Percentiles rank a stretch among this genome's conserved stretches.
These are phyloP conservation scores for Cephus pulcher DNA, from an alignment of 2,888 invertebrate genomes.

Conservation along the genomic window DNA sequence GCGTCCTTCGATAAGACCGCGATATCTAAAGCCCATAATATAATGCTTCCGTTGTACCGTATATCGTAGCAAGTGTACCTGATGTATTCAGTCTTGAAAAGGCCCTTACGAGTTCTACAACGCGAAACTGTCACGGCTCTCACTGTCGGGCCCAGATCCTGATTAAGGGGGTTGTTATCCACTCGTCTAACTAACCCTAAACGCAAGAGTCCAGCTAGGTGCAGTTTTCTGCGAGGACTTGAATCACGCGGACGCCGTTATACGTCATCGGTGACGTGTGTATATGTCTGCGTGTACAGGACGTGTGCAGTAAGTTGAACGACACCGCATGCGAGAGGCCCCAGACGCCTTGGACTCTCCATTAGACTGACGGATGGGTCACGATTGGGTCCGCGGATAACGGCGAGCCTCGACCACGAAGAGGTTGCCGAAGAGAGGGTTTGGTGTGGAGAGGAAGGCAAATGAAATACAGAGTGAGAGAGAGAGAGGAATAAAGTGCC, in stretches of 20 bases:
- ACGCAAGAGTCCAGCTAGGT: background rate
- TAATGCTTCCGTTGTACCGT: background rate
- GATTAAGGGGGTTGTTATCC: background rate
- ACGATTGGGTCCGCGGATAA: slow-evolving; percentile 47
- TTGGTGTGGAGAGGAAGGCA: slow-evolving; percentile 22
- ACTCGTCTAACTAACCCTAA: background rate
- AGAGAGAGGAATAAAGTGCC: slow-evolving; percentile 24
- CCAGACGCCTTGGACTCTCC: slow-evolving; percentile 35
- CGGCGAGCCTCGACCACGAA: slow-evolving; percentile 15
- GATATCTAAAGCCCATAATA: background rate
- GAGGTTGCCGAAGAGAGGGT: slow-evolving; percentile 9
- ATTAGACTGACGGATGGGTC: slow-evolving; percentile 52
- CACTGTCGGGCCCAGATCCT: background rate
- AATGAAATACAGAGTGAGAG: slow-evolving; percentile 17
- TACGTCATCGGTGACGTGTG: background rate
- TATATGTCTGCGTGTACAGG: background rate
- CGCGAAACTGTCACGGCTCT: background rate
- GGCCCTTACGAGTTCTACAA: background rate
- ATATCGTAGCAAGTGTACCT: background rate
- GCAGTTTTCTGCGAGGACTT: background rate
- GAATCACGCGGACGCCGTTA: background rate
- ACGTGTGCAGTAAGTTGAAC: background rate
- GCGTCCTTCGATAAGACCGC: background rate
- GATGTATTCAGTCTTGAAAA: background rate
- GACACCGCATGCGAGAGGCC: background rate